A percentile compares a stretch with the other conserved stretches of the same genome.
These are phyloP conservation scores for Momotus momota DNA, from an alignment of 2,797 vertebrate species.

Conservation along the genomic window DNA sequence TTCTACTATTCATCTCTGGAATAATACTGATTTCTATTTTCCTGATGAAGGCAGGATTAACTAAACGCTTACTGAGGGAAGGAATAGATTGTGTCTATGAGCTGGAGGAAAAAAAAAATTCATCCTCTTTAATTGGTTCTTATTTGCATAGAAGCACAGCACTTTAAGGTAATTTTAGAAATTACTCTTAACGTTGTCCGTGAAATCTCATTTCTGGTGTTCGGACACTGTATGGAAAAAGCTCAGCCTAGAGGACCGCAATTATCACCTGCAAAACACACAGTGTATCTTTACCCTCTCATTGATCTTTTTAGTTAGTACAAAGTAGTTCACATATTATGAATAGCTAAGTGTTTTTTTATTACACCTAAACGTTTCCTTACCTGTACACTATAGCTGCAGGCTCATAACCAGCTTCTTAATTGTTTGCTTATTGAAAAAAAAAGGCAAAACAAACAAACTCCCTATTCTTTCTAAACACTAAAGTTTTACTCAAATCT, in stretches of 20 bases:
- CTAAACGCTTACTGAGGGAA: not conserved
- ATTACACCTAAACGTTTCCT: not conserved
- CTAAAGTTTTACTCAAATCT: not conserved
- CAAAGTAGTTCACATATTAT: not conserved
- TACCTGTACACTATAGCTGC: fast-evolving
- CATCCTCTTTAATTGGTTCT: not conserved
- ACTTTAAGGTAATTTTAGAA: not conserved
- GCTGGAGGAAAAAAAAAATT: not conserved
- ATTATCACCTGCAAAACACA: not conserved
- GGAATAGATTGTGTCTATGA: not conserved
- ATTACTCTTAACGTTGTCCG: not conserved
- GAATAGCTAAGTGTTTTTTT: not conserved
- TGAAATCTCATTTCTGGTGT: not conserved
- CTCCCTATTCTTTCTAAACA: not conserved
- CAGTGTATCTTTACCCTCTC: not conserved
- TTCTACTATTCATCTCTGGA: not conserved
- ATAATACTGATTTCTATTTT: not conserved
- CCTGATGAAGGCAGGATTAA: not conserved
- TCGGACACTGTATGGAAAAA: not conserved
- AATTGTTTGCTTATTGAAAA: not conserved
- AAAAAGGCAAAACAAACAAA: not conserved
- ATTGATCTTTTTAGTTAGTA: not conserved
- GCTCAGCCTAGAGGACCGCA: not conserved
- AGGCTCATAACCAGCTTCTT: not conserved
- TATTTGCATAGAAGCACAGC: not conserved